Percentiles rank a stretch among this genome's conserved stretches.
Evolutionary conservation across 2,113 vertebrate species (phyloP).

Genomic region (Ochotona princeps): DNA sequence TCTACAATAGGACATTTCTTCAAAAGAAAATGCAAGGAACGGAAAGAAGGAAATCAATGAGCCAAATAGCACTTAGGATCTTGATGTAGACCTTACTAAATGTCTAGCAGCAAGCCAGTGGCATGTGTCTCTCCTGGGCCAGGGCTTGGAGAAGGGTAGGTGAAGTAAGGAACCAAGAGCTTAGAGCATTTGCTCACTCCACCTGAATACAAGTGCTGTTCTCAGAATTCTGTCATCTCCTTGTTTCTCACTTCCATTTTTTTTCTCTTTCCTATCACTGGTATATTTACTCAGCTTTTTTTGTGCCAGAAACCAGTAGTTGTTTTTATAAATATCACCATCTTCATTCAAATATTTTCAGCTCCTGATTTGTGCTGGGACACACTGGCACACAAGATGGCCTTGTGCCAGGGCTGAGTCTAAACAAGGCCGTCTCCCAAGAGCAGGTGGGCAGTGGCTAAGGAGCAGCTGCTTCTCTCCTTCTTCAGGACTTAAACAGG

Average conservation of each 20-base stretch:
- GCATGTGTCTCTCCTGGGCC: background rate
- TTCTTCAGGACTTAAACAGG: background rate
- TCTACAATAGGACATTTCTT: background rate
- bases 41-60: background rate
- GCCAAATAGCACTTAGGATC: background rate
- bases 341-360: background rate
- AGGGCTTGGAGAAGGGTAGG: background rate
- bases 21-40: background rate
- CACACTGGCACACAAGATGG: too few species aligned
- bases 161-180: background rate
- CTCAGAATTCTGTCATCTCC: background rate
- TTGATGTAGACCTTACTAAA: background rate
- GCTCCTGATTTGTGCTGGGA: background rate
- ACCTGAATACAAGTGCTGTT: background rate
- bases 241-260: background rate
- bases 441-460: background rate
- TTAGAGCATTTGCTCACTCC: background rate
- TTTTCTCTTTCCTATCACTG: background rate
- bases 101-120: background rate
- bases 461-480: background rate
- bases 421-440: background rate
- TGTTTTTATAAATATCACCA: background rate
- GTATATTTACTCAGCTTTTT: background rate
- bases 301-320: background rate
- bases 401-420: background rate